Base-by-base conservation (phyloP, 2,888 invertebrate species). In the Brachypterus glaber region DNA sequence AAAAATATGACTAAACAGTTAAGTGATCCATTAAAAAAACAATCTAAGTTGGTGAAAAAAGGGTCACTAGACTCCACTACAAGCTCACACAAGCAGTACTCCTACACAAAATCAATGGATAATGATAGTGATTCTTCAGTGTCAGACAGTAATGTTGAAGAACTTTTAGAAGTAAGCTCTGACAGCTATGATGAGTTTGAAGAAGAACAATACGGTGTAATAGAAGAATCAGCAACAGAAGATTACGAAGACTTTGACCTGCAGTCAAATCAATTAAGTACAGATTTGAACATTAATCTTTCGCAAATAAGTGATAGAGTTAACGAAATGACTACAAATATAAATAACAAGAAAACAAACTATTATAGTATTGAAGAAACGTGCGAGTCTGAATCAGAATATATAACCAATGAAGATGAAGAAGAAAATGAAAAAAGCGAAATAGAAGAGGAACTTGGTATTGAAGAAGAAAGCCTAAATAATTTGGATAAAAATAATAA, bases 201-300 rank as follows among this genome's bases (percentile, higher is more conserved):
- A 34, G 60, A 58, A 37, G 66, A 66, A 50, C 64, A 65, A 17
- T 72, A 73, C 46, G 68, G 68, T 27, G 67, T 67, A 44, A 73
- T 72, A 32, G 69, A 67, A 49, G 55, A 63, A 40, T 61, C 62
- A 37, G 63, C 66, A 44, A 62, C 68, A 12, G 70, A 68, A 38
- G 64, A 70, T 43, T 44, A 64, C 50, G 52, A 57, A 46, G 48
- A 51, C 25, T 54, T 52, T 35, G 49, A 54, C 36, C 42, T 47
- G 33, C 51, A 50, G 35, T 54, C 49, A 37, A 43, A 46, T 5
- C 44, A 49, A 30, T 40, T 54, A 9, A 48, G 49, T 12, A 46
- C 51, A 33, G 48, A 57, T 31, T 38, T 58, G 4, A 53, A 57
- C 37, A 49, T 57, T 3, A 54, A 59, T 43, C 38, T 58, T 21